A percentile compares a stretch with the other conserved stretches of the same genome.
These are phyloP conservation scores for Smittia aterrima DNA, from an alignment of 2,888 invertebrate genomes.

Conservation along the genomic window DNA sequence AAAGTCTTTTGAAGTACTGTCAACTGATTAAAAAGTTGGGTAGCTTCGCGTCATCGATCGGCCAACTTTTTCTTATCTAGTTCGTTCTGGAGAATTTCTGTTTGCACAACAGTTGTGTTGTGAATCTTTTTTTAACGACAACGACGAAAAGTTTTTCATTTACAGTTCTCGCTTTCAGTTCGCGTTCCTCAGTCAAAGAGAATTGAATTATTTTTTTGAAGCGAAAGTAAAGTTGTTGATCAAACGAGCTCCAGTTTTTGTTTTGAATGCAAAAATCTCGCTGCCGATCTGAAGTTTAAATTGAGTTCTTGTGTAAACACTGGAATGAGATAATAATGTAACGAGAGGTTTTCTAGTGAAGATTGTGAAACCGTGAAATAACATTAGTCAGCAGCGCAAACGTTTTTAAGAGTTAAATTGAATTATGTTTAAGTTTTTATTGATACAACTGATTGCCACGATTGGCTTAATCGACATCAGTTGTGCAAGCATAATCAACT, in stretches of 20 bases:
- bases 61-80: too few relatives aligned
- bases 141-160: not conserved
- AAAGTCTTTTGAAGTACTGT: too few relatives aligned
- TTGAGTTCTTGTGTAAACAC: conserved; percentile 37
- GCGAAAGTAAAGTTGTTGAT: too few relatives aligned
- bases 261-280: too few relatives aligned
- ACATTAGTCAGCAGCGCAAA: not conserved
- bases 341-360: not conserved
- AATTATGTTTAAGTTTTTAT: too few relatives aligned
- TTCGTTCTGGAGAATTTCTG: too few relatives aligned
- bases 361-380: not conserved
- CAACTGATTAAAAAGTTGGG: too few relatives aligned
- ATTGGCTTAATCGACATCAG: not conserved
- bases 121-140: not conserved
- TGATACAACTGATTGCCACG: not conserved
- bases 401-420: too few relatives aligned
- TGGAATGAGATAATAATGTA: not conserved
- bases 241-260: too few relatives aligned
- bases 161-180: not conserved
- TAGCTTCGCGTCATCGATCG: too few relatives aligned
- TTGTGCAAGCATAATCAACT: not conserved
- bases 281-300: not conserved
- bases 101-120: too few relatives aligned
- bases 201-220: not conserved
- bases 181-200: not conserved